These are phyloP conservation scores for Pseudomugil gertrudae DNA, from an alignment of 2,797 vertebrate species.

Conservation along the genomic window DNA sequence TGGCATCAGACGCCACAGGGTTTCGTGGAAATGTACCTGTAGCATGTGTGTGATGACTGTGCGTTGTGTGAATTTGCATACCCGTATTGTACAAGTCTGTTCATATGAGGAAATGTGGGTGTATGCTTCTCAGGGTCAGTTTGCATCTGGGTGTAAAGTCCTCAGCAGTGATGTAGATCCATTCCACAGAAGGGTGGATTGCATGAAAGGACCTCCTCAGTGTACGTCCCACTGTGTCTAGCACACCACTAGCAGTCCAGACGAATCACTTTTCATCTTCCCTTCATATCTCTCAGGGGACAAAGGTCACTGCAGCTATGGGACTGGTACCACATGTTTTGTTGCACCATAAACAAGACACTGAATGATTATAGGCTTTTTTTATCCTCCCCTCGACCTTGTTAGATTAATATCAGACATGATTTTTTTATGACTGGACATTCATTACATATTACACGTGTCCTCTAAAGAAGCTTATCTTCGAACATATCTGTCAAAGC, in stretches of 20 bases:
- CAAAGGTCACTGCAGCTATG: constrained; percentile 29
- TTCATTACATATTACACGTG: constrained; percentile 6
- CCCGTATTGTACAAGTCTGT: constrained; percentile 9
- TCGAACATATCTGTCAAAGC: constrained; percentile 7
- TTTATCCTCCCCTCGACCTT: not conserved
- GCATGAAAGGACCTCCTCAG: constrained; percentile 44
- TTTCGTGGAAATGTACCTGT: constrained; percentile 29
- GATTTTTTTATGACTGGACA: constrained; percentile 6
- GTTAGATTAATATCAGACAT: not conserved
- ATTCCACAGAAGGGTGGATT: constrained; percentile 34
- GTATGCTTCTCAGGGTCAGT: constrained; percentile 31
- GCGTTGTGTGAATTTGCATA: constrained; percentile 28
- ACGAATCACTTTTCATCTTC: constrained; percentile 47
- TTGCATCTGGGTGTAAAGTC: constrained; percentile 43
- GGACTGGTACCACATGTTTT: constrained; percentile 11
- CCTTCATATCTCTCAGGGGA: constrained; percentile 19
- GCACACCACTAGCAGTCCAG: constrained; percentile 40
- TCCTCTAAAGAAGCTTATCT: not conserved
- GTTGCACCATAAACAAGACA: constrained; percentile 1
- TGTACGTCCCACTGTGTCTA: constrained; percentile 33
- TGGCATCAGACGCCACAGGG: not conserved
- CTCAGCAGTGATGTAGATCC: constrained; percentile 34
- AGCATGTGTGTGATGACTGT: constrained; percentile 1
- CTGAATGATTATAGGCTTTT: constrained; percentile 15
- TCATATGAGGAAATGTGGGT: constrained; percentile 16